phyloP scores from a whole-genome alignment of 2,888 invertebrate species.

The Diarsia rubi region DNA sequence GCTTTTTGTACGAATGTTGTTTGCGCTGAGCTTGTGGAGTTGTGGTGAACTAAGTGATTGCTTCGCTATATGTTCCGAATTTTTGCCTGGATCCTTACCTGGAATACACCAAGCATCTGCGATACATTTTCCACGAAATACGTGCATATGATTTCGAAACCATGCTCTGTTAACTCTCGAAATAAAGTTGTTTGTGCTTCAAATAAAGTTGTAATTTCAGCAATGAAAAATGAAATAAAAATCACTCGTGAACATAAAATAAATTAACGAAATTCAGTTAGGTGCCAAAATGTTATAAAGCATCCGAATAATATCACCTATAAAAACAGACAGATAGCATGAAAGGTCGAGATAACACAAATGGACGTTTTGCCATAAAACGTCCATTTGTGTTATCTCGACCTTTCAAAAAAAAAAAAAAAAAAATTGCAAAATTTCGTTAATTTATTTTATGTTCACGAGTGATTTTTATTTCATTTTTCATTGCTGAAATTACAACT shows the following conservation, averaged over 20 bases:
- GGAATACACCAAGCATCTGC: constrained; percentile 36
- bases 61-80: constrained; percentile 52
- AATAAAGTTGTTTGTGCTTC: too few relatives aligned
- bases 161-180: constrained; percentile 29
- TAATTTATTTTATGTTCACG: constrained; percentile 33
- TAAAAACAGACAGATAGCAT: too few relatives aligned
- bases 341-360: constrained; percentile 36
- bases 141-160: constrained; percentile 40
- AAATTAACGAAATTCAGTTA: constrained; percentile 26
- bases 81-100: constrained; percentile 42
- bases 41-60: constrained; percentile 65
- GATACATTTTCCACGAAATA: constrained; percentile 36
- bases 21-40: constrained; percentile 57
- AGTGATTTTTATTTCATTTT: constrained; percentile 15
- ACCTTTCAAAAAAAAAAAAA: too few relatives aligned
- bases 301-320: too few relatives aligned
- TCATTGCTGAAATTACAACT: background rate
- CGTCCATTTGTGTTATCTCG: constrained; percentile 36
- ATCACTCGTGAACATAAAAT: constrained; percentile 21
- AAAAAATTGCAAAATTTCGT: too few relatives aligned
- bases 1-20: constrained; percentile 58
- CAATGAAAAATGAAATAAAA: constrained; percentile 21
- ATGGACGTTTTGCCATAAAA: too few relatives aligned
- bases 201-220: constrained; percentile 9
- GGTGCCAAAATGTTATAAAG: too few relatives aligned